These are phyloP conservation scores for Lota lota DNA, from an alignment of 2,113 vertebrate species.

Conservation along the genomic window DNA sequence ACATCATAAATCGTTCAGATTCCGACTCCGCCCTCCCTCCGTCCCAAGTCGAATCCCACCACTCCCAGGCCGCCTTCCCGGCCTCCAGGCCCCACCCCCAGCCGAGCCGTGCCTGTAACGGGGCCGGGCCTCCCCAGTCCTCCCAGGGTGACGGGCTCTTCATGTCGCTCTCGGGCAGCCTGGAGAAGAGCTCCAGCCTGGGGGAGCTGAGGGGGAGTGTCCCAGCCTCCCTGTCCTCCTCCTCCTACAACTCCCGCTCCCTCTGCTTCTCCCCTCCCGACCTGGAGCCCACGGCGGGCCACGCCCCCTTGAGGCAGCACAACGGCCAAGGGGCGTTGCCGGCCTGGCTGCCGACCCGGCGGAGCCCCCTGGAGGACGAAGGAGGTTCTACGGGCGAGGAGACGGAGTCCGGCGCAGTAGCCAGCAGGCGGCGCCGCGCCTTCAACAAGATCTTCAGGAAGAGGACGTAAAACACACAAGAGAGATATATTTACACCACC, in stretches of 20 bases:
- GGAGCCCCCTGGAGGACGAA: constrained; percentile 79
- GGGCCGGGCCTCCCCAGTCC: constrained; percentile 30
- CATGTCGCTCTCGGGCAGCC: constrained; percentile 56
- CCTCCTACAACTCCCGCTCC: constrained; percentile 79
- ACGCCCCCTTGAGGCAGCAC: constrained; percentile 21
- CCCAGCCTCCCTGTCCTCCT: constrained; percentile 41
- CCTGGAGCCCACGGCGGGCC: constrained; percentile 21
- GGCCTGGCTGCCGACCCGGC: constrained; percentile 66
- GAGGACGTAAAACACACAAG: constrained; percentile 69
- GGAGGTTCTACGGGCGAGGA: constrained; percentile 79
- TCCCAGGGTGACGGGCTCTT: constrained; percentile 67
- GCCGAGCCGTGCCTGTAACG: constrained; percentile 63
- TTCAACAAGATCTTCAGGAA: constrained; percentile 93
- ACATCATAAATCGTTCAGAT: constrained; percentile 83
- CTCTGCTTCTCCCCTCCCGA: constrained; percentile 79
- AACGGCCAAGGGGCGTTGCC: constrained; percentile 73
- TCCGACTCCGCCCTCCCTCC: constrained; percentile 88
- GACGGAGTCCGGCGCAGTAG: constrained; percentile 71
- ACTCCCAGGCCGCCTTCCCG: constrained; percentile 60
- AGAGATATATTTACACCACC: too few relatives aligned
- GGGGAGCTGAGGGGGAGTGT: constrained; percentile 78
- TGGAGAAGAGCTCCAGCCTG: constrained; percentile 87
- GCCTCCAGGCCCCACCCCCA: constrained; percentile 45
- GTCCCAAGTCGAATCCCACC: constrained; percentile 71
- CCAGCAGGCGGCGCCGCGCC: constrained; percentile 83